Evolutionary conservation across 2,888 invertebrate species (phyloP), one percentile per base, ranked within the genome.

Genomic region (Gari tellinella): DNA sequence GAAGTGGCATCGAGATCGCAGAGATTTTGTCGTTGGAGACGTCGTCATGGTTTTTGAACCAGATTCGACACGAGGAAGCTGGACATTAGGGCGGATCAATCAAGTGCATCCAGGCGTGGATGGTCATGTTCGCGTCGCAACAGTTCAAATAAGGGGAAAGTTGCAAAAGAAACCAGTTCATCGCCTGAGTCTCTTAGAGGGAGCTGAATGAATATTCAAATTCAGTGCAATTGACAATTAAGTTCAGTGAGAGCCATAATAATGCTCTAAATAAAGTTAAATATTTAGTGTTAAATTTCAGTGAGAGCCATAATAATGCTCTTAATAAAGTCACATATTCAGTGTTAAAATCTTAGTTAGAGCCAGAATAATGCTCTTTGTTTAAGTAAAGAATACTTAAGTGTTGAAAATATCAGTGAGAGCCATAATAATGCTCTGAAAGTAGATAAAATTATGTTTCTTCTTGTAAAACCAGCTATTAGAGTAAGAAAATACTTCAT

Each of bases 11-110:
- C 46, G 57, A n/a, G 21, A 38, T 8, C 31, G 25, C 12, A 19
- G 53, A 25, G 67, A 80, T 38, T 52, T 73, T 0, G 15, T 48
- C 31, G 38, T 38, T 1, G 63, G 58, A 17, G 80, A 74, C 43
- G 51, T 70, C 10, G 73, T 73, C 15, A 21, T 80, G 12, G 66
- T 67, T 1, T 43, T 77, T 0, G 58, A 68, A 41, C 31, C 62
- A 38, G 62, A 69, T 49, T 8, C 57, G 14, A 55, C 73, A 0
- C 45, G 69, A 2, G 69, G 69, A 10, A 46, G 65, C 19, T 80
- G 80, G 73, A 41, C 52, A 3, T 21, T 76, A 0, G 75, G 80
- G 14, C 51, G 62, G 55, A 37, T 80, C 12, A 25, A 37, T 4
- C 17, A 65, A 41, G 60, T 69, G 1, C 48, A 55, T 41, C 51